These are phyloP conservation scores for Temnothorax rugatulus DNA, from an alignment of 2,888 invertebrate genomes.

Conservation along the genomic window DNA sequence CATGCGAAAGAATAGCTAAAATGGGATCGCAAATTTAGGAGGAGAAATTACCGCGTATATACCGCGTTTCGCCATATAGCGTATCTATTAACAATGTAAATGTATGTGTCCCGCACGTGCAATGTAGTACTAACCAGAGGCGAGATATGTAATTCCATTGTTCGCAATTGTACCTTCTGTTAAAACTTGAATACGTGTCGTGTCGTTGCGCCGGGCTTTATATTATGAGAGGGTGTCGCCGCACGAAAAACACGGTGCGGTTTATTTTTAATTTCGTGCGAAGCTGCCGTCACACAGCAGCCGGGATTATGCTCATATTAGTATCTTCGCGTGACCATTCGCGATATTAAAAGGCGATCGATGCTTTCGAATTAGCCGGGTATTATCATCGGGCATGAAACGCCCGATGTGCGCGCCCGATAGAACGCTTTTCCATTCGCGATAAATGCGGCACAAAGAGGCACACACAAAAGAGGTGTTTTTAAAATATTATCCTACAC, in stretches of 20 bases:
- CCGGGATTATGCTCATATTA: conserved; percentile 48
- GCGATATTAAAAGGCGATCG: conserved; percentile 54
- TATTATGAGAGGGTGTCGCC: conserved; percentile 45
- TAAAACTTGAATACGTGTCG: conserved; percentile 71
- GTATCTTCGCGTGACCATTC: conserved; percentile 56
- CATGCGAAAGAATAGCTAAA: conserved; percentile 52
- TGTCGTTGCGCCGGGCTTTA: conserved; percentile 57
- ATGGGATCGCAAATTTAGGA: conserved; percentile 45
- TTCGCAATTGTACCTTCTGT: conserved; percentile 74
- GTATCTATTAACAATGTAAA: conserved; percentile 76
- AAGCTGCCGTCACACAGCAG: conserved; percentile 31
- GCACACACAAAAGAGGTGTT: not conserved
- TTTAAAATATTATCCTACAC: conserved; percentile 20
- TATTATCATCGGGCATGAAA: conserved; percentile 45
- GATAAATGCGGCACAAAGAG: conserved; percentile 14
- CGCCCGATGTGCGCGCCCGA: conserved; percentile 17
- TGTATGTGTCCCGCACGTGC: conserved; percentile 68
- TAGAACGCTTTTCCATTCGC: not conserved
- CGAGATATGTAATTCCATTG: conserved; percentile 76
- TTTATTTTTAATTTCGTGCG: conserved; percentile 60
- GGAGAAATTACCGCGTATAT: conserved; percentile 59
- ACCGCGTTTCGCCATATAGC: conserved; percentile 18
- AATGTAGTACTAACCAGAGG: conserved; percentile 63
- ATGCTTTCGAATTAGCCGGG: conserved; percentile 49
- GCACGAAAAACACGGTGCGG: conserved; percentile 42